phyloP scores from a whole-genome alignment of 2,797 vertebrate species.

The Sorex maritimensis region DNA sequence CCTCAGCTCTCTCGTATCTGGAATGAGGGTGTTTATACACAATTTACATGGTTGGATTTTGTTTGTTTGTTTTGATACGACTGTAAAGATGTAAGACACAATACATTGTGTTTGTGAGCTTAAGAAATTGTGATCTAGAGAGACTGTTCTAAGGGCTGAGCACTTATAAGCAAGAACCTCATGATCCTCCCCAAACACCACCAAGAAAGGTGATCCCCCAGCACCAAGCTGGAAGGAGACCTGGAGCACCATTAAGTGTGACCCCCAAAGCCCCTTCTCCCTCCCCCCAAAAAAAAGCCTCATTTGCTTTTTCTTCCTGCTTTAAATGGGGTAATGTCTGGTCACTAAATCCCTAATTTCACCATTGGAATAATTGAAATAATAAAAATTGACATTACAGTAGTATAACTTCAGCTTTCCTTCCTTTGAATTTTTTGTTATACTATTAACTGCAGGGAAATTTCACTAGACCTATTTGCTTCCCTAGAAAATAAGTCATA shows the following conservation, averaged over 20 bases:
- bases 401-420: neutral
- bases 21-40: neutral
- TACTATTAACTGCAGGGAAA: neutral
- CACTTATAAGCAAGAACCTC: too few relatives aligned
- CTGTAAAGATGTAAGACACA: neutral
- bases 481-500: neutral
- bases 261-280: too few relatives aligned
- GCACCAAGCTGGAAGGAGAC: too few relatives aligned
- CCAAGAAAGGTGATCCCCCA: too few relatives aligned
- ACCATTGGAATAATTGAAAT: neutral
- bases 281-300: neutral
- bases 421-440: slow-evolving; percentile 10
- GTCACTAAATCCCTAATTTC: neutral
- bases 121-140: neutral
- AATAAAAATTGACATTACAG: neutral
- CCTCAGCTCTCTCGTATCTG: neutral
- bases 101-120: neutral
- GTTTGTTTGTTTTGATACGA: neutral
- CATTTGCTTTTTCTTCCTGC: neutral
- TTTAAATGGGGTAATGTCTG: slow-evolving; percentile 16
- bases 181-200: too few relatives aligned
- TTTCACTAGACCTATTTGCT: slow-evolving; percentile 29
- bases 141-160: too few relatives aligned
- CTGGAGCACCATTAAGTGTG: too few relatives aligned
- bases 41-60: neutral